Percentiles rank a stretch among this genome's conserved stretches.
Evolutionary conservation across 2,113 vertebrate genomes (phyloP).

Genomic region (Raphicerus campestris): DNA sequence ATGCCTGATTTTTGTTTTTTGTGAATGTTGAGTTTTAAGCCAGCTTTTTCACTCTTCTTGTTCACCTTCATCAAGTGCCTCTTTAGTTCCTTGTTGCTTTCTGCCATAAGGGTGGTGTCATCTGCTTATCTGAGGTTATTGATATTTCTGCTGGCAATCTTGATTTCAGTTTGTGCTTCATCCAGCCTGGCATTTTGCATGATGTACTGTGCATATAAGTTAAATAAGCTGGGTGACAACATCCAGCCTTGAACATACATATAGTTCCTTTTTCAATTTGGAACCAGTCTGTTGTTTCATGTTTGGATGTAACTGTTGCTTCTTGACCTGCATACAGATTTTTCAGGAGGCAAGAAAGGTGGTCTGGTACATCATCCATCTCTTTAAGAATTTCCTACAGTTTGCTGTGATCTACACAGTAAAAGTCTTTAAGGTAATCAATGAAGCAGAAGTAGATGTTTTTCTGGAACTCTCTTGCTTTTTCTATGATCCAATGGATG

Average conservation of each 20-base stretch:
- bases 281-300: neutral
- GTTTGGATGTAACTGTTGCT: neutral
- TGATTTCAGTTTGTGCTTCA: neutral
- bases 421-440: neutral
- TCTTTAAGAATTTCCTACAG: neutral
- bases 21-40: neutral
- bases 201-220: neutral
- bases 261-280: neutral
- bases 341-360: neutral
- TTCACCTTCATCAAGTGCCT: neutral
- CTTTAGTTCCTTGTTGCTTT: neutral
- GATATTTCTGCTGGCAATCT: neutral
- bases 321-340: neutral
- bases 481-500: neutral
- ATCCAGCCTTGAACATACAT: neutral
- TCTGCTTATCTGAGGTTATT: neutral
- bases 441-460: neutral
- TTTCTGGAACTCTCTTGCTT: neutral
- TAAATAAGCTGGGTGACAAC: neutral
- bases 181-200: neutral
- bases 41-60: neutral
- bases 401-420: neutral
- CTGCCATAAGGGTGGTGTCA: neutral
- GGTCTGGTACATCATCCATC: neutral
- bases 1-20: neutral